Evolutionary conservation across 2,888 invertebrate species (phyloP).

Genomic region (Pachymerium ferrugineum): DNA sequence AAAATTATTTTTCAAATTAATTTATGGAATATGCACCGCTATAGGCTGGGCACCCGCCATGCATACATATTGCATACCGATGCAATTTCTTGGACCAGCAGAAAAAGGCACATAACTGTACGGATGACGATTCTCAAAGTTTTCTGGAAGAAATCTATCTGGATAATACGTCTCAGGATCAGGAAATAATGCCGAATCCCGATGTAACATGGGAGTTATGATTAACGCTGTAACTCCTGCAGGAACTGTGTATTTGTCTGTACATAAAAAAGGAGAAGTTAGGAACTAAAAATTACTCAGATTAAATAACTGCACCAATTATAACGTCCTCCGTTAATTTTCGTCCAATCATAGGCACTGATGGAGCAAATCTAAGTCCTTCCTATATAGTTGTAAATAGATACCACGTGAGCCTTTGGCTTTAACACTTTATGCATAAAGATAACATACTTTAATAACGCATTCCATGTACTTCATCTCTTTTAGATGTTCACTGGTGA

Average conservation of each 20-base stretch:
- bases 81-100: conserved; percentile 45
- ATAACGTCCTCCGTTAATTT: neutral
- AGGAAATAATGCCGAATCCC: conserved; percentile 58
- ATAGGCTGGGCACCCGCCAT: no score
- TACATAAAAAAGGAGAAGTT: neutral
- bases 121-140: conserved; percentile 63
- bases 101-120: conserved; percentile 50
- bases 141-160: conserved; percentile 67
- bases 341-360: neutral
- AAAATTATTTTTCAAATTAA: no score
- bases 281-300: neutral
- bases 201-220: conserved; percentile 59
- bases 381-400: neutral
- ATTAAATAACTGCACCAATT: neutral
- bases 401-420: neutral
- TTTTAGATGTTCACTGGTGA: conserved; percentile 14
- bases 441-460: conserved; percentile 30
- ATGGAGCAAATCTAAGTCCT: neutral
- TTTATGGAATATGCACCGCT: no score
- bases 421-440: neutral
- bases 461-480: conserved; percentile 33
- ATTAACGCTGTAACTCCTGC: conserved; percentile 62
- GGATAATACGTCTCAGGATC: conserved; percentile 69
- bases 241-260: conserved; percentile 56
- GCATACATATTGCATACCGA: conserved; percentile 30